Evolutionary conservation across 2,888 invertebrate genomes (phyloP).

Genomic region (Cerceris ruficornis): DNA sequence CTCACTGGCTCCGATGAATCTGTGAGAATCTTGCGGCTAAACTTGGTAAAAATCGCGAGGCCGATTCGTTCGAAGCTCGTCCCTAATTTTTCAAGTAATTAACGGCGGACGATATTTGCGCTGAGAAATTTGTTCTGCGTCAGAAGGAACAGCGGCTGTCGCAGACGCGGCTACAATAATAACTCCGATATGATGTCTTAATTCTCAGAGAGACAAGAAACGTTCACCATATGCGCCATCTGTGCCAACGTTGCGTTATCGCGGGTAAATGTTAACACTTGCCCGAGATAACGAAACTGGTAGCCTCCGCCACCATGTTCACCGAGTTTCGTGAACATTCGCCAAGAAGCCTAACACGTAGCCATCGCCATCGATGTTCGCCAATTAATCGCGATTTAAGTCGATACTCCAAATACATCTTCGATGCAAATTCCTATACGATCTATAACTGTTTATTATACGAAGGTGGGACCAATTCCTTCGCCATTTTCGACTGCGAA

Average conservation of each 20-base stretch:
- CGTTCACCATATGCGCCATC: conserved; percentile 46
- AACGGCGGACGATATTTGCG: conserved; percentile 15
- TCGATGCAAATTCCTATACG: too few relatives aligned
- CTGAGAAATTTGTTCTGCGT: conserved; percentile 17
- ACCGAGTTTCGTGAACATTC: neutral
- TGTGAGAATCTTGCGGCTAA: too few relatives aligned
- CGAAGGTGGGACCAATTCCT: too few relatives aligned
- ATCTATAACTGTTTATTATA: too few relatives aligned
- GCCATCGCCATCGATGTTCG: too few relatives aligned
- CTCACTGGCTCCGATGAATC: too few relatives aligned
- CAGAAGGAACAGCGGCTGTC: conserved; percentile 12
- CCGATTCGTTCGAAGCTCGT: neutral
- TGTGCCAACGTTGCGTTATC: conserved; percentile 63
- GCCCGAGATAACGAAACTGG: conserved; percentile 46
- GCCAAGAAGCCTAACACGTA: too few relatives aligned
- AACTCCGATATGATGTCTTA: conserved; percentile 50
- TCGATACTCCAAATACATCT: too few relatives aligned
- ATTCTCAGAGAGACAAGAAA: conserved; percentile 41
- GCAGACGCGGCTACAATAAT: conserved; percentile 39
- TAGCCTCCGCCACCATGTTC: conserved; percentile 11
- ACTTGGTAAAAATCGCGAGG: neutral
- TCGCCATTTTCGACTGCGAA: too few relatives aligned
- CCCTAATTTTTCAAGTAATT: conserved; percentile 34
- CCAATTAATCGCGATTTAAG: too few relatives aligned
- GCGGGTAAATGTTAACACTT: conserved; percentile 59